Evolutionary conservation across 2,113 vertebrate genomes (phyloP).

Genomic region (Cinclus cinclus): DNA sequence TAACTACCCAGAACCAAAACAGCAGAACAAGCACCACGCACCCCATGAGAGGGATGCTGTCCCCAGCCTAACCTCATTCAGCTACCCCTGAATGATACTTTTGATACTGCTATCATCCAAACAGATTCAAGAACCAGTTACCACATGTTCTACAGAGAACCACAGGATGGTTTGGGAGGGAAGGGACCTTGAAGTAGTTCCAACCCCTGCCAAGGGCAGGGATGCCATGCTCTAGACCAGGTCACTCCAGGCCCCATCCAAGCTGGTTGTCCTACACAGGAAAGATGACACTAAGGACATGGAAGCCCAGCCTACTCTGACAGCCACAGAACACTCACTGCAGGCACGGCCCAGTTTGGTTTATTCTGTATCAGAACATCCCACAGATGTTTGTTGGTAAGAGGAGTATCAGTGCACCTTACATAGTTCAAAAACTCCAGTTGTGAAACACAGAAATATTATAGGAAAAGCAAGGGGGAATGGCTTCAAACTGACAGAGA

Average conservation of each 20-base stretch:
- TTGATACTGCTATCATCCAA: neutral
- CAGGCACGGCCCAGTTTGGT: neutral
- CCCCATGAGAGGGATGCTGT: rapidly evolving
- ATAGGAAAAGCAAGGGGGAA: neutral
- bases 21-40: neutral
- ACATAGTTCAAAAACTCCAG: neutral
- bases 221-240: neutral
- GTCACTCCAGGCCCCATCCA: neutral
- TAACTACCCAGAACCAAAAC: neutral
- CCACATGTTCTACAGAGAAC: rapidly evolving
- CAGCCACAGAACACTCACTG: neutral
- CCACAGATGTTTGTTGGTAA: rapidly evolving
- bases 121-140: neutral
- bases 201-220: neutral
- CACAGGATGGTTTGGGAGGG: neutral
- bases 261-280: rapidly evolving
- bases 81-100: too few relatives aligned
- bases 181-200: rapidly evolving
- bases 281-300: neutral
- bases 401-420: rapidly evolving
- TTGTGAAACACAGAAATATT: neutral
- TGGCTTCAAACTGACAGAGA: neutral
- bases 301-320: neutral
- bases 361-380: rapidly evolving
- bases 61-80: neutral